A percentile compares a stretch with the other conserved stretches of the same genome.
phyloP scores from a whole-genome alignment of 2,888 invertebrate species.

The Pristionchus japonicus region DNA sequence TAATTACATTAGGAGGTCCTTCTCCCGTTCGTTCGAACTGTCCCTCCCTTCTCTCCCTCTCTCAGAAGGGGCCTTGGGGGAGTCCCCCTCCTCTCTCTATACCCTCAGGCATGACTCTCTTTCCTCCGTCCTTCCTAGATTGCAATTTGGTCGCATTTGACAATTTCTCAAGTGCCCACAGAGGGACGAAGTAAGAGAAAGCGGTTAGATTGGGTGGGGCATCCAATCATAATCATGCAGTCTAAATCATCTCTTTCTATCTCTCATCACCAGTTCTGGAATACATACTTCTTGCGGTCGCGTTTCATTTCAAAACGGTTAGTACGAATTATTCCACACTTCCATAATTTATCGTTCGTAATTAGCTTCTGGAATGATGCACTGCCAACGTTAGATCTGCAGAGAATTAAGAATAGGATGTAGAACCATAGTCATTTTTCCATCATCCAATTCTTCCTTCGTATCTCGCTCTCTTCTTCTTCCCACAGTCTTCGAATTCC shows the following conservation, averaged over 20 bases:
- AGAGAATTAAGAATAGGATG: no score
- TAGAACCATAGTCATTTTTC: no score
- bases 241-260: background rate
- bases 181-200: slow-evolving; percentile 30
- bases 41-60: background rate
- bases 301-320: no score
- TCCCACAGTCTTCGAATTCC: slow-evolving; percentile 18
- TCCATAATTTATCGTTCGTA: no score
- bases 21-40: slow-evolving; percentile 20
- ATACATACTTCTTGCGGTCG: no score
- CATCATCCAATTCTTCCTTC: no score
- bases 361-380: no score
- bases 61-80: slow-evolving; percentile 41
- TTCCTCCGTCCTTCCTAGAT: background rate
- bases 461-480: background rate
- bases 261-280: background rate
- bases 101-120: slow-evolving; percentile 29
- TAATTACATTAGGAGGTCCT: slow-evolving; percentile 33
- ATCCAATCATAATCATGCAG: background rate
- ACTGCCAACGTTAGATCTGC: no score
- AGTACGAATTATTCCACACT: no score
- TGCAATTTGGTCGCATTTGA: slow-evolving; percentile 40
- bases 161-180: slow-evolving; percentile 14
- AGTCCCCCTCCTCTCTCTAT: background rate
- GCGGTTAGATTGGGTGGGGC: background rate